Base-by-base conservation (phyloP, 1,140 invertebrate species). In the Drosophila suzukii region DNA sequence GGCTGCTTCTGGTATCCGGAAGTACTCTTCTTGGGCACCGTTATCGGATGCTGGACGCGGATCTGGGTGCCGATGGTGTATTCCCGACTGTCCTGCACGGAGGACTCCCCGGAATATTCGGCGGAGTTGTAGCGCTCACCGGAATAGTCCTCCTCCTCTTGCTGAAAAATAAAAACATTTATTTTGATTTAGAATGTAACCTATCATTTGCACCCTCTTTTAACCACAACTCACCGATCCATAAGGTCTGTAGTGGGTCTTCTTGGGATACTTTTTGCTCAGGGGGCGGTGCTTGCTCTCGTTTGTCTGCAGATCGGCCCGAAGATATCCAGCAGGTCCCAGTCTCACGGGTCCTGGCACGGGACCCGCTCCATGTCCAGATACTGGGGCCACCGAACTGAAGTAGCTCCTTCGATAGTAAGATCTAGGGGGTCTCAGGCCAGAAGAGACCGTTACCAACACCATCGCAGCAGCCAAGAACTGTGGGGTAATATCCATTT, bases 61-160 rank as follows among this genome's bases (percentile, higher is more conserved):
- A 91, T 91, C 47, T 91, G 90, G 4, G 90, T 91, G 46, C 90
- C 90, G 30, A 91, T 91, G 6, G 90, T 90, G 15, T 90, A 91
- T 47, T 91, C 90, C 7, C 78, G 81, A 39, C 90, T 91, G 30
- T 91, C 90, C 62, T 89, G 78, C 4, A 53, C 50, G 2, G 58
- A 67, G 1, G 77, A 58, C 20, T 91, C 90, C 3, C 75, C 82
- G 0, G 90, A 85, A 46, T 78, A 91, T 13, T 91, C 90, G 1
- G 63, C 66, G 7, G 90, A 90, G 12, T 62, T 73, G 46, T 82
- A 91, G 12, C 82, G 85, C 44, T 91, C 90, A 12, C 68, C 75
- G 10, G 90, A 91, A 24, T 75, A 91, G 30, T 90, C 90, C 32
- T 91, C 90, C 38, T 91, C 90, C 24, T 91, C 90, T 75, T 91